Base-by-base conservation (phyloP, 1,140 invertebrate genomes). In the Halictus rubicundus region DNA sequence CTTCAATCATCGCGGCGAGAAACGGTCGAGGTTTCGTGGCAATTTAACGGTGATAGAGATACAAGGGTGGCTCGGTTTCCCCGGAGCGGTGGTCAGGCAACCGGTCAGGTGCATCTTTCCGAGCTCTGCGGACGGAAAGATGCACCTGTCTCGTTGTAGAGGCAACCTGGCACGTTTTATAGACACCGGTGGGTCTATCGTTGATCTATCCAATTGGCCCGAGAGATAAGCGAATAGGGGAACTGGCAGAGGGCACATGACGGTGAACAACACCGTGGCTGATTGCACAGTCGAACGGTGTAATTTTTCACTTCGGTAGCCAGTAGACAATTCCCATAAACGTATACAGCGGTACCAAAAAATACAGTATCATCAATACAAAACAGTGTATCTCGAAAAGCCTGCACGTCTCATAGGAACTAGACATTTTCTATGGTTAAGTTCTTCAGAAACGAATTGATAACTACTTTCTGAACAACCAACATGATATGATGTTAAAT, bases 191-290 rank as follows among this genome's bases (percentile, higher is more conserved):
- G 64, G 60, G 23, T 59, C 23, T 89, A 89, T 89, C 87, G 82
- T 66, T 82, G 72, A 89, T 88, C 88, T 89, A 89, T 90, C 83
- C 89, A 90, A 90, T 89, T 89, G 88, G 84, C 83, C 70, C 39
- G 46, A 82, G 81, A 88, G 83, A 88, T 87, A 87, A 88, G 82
- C 63, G 87, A 88, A 80, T 81, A 81, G 80, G 82, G 83, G 81
- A 75, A 82, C 72, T 46, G 27, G 14, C 16, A 46, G 10, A 21
- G 85, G 63, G 71, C 42, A 82, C 85, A 82, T 87, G 80, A 87
- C 86, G 79, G 80, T 54, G 21, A 46, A 14, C 42, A 61, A 86
- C 72, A 86, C 64, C 68, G 27, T 49, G 80, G 52, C 73, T 80
- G 68, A 46, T 86, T 32, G 32, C 32, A 32, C 32, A 32, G 32